phyloP scores from a whole-genome alignment of 2,888 invertebrate genomes.

The Boloria euphrosyne region DNA sequence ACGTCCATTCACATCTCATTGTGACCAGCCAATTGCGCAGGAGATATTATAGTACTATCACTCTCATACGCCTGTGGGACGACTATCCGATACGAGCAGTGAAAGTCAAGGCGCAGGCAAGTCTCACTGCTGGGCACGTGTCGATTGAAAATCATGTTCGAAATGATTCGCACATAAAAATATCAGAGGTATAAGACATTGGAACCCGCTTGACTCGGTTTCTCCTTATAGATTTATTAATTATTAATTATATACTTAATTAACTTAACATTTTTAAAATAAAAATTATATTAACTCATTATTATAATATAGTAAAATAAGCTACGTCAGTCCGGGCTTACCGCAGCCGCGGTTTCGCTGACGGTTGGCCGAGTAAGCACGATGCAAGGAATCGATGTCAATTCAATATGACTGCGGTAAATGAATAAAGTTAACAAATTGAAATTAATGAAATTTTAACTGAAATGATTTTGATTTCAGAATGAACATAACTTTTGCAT shows the following conservation, averaged over 20 bases:
- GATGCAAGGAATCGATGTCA: conserved; percentile 7
- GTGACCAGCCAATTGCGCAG: no score
- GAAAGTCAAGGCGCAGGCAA: no score
- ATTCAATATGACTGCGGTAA: neutral
- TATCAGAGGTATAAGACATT: no score
- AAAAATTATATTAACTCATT: no score
- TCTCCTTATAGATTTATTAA: neutral
- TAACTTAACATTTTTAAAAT: no score
- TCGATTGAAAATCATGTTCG: no score
- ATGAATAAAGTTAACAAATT: conserved; percentile 5
- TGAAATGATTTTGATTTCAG: neutral
- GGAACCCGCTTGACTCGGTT: neutral
- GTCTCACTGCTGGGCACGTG: no score
- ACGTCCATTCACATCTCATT: no score
- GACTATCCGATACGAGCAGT: no score
- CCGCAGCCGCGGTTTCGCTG: conserved; percentile 8
- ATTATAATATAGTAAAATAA: neutral
- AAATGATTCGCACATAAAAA: no score
- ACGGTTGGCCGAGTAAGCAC: conserved; percentile 12
- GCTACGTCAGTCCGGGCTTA: neutral
- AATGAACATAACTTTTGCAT: neutral
- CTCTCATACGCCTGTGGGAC: no score
- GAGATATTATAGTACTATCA: no score
- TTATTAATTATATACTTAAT: neutral
- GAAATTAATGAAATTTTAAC: neutral